Conservation (phyloP, 2,113 vertebrate species). For the Pangasianodon hypophthalmus region DNA sequence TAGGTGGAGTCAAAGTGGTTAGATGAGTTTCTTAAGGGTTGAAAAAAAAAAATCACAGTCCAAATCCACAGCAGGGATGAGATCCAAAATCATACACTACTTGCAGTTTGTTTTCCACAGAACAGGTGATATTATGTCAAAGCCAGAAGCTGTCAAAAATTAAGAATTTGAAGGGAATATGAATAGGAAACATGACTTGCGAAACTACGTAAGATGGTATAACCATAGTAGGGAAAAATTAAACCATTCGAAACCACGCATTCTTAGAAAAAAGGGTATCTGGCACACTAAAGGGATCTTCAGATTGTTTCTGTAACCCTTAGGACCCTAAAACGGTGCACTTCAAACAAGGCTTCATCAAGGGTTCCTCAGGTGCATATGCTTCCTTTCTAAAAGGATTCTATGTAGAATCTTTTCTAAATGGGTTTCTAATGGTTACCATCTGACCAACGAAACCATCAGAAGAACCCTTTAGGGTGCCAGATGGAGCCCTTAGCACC, state of each 20-base stretch:
- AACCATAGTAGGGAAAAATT: background rate
- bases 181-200: background rate
- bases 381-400: background rate
- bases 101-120: background rate
- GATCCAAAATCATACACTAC: background rate
- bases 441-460: background rate
- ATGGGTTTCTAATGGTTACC: background rate
- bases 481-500: background rate
- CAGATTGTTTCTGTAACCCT: background rate
- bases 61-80: background rate
- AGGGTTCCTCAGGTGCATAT: background rate
- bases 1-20: constrained; percentile 56
- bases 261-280: background rate
- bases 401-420: background rate
- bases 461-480: background rate
- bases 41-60: background rate
- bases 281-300: background rate
- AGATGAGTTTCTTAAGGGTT: background rate
- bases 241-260: background rate
- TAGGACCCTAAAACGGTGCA: background rate
- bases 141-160: background rate
- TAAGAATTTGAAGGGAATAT: background rate
- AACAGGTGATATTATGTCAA: background rate
- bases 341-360: background rate
- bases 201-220: background rate